A percentile compares a stretch with the other conserved stretches of the same genome.
Evolutionary conservation across 2,113 vertebrate species (phyloP).

Genomic region (Oxyruncus cristatus): DNA sequence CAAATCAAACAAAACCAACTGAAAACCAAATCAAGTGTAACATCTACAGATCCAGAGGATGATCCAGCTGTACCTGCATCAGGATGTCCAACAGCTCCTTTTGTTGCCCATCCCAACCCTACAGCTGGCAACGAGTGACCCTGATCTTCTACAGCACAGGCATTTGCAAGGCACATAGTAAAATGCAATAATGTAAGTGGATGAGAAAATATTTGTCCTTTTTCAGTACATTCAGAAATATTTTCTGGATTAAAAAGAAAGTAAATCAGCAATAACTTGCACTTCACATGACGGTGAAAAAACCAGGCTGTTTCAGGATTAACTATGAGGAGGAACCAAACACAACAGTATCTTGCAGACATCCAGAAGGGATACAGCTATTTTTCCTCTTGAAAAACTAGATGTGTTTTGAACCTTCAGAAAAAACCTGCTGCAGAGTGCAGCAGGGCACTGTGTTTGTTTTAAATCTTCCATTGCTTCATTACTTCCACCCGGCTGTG

Average conservation of each 20-base stretch:
- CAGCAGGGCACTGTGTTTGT: background rate
- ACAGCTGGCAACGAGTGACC: background rate
- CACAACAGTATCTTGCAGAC: background rate
- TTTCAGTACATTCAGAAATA: slow-evolving; percentile 66
- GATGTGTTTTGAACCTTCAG: background rate
- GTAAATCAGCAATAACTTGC: background rate
- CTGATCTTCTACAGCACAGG: background rate
- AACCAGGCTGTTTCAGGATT: background rate
- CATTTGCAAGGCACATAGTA: slow-evolving; percentile 39
- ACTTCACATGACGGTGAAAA: background rate
- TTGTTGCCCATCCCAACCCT: background rate
- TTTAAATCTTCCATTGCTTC: background rate
- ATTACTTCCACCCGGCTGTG: background rate
- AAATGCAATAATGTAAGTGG: background rate
- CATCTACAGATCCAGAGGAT: background rate
- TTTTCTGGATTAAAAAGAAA: slow-evolving; percentile 37
- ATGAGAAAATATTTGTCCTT: background rate
- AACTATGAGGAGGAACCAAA: background rate
- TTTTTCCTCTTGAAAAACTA: background rate
- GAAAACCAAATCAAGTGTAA: background rate
- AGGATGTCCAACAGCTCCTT: background rate
- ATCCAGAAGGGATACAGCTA: background rate
- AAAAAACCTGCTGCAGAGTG: background rate
- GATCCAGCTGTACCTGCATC: background rate
- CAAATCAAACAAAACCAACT: background rate